phyloP scores from a whole-genome alignment of 1,140 invertebrate species.

The Drosophila albomicans region DNA sequence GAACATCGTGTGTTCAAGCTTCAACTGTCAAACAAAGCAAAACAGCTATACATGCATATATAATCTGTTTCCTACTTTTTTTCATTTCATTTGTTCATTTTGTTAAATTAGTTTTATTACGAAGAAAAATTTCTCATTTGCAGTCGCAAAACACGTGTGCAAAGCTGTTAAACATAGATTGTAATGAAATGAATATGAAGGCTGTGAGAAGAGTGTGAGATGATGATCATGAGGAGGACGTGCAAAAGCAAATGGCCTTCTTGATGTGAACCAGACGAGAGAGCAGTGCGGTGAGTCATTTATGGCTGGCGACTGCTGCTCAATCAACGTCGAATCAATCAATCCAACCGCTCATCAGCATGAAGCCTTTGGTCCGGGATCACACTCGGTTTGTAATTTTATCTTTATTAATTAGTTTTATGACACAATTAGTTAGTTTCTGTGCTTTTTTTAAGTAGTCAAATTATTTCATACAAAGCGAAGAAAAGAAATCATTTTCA shows the following conservation, averaged over 20 bases:
- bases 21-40: conserved; percentile 26
- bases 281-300: conserved; percentile 58
- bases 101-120: conserved; percentile 84
- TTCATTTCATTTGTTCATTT: conserved; percentile 46
- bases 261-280: conserved; percentile 14
- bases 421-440: conserved; percentile 28
- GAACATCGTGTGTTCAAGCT: conserved; percentile 21
- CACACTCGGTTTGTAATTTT: conserved; percentile 79
- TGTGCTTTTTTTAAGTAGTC: conserved; percentile 21
- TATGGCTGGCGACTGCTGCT: conserved; percentile 50
- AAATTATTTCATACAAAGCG: conserved; percentile 28
- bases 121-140: conserved; percentile 84
- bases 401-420: conserved; percentile 54
- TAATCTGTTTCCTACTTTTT: conserved; percentile 49
- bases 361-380: conserved; percentile 63
- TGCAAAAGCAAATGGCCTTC: conserved; percentile 72
- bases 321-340: conserved; percentile 23
- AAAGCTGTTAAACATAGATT: conserved; percentile 68
- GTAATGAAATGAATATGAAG: conserved; percentile 63
- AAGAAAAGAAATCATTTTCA: conserved; percentile 38
- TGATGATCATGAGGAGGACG: conserved; percentile 29
- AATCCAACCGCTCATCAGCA: conserved; percentile 49
- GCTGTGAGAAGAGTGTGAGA: conserved; percentile 70
- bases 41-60: background rate
- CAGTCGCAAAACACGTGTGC: conserved; percentile 77